Percentiles rank a stretch among this genome's conserved stretches.
Evolutionary conservation across 2,888 invertebrate genomes (phyloP).

Genomic region (Diarsia dahlii): DNA sequence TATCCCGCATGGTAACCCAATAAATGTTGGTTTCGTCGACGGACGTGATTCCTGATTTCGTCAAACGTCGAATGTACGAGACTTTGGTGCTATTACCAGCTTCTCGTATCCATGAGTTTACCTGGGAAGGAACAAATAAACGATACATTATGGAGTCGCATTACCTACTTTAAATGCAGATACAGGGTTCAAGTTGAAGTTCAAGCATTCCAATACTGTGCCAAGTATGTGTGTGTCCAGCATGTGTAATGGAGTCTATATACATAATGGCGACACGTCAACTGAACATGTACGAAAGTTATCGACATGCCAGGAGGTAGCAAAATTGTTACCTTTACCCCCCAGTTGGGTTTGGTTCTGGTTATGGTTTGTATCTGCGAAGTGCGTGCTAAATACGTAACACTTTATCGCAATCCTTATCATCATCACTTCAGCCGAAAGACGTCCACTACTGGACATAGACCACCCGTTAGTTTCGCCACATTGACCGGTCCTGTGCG

Average conservation of each 20-base stretch:
- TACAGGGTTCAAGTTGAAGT: background rate
- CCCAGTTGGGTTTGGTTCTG: background rate
- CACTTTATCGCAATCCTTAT: background rate
- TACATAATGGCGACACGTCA: no score
- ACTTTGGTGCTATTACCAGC: constrained; percentile 74
- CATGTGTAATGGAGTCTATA: background rate
- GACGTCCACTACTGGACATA: no score
- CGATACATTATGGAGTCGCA: background rate
- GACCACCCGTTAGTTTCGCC: no score
- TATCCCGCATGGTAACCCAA: constrained; percentile 92
- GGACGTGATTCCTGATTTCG: constrained; percentile 84
- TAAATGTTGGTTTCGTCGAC: constrained; percentile 92
- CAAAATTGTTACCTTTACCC: no score
- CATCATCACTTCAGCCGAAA: no score
- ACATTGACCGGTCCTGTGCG: no score
- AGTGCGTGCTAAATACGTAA: background rate
- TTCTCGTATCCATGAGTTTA: constrained; percentile 74
- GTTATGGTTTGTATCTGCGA: background rate
- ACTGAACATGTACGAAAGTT: background rate
- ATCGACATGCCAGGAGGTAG: background rate
- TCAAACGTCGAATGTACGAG: constrained; percentile 75
- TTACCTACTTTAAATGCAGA: background rate
- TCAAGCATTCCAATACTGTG: background rate
- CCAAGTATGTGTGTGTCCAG: no score
- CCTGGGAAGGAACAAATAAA: constrained; percentile 64